phyloP scores from a whole-genome alignment of 2,797 vertebrate species.

The Acipenser ruthenus region DNA sequence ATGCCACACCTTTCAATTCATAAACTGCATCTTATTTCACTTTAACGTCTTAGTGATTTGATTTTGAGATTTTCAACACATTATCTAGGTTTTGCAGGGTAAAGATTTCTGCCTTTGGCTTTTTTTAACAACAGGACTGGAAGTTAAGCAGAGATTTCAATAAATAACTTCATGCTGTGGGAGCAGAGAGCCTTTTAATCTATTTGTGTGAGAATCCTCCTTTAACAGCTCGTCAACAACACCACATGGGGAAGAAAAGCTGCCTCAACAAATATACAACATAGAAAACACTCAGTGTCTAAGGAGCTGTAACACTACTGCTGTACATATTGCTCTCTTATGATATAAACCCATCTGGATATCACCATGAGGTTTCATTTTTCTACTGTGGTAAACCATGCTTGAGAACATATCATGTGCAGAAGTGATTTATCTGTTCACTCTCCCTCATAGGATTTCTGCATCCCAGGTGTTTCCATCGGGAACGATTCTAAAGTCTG shows the following conservation, averaged over 20 bases:
- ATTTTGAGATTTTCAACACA: not conserved
- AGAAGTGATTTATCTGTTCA: not conserved
- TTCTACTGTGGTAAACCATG: no score
- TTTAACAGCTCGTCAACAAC: no score
- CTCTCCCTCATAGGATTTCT: conserved; percentile 51
- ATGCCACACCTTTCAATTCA: not conserved
- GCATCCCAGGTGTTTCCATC: conserved; percentile 42
- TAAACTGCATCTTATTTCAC: conserved; percentile 8
- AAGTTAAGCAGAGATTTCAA: not conserved
- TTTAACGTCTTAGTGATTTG: not conserved
- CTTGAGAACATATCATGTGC: no score
- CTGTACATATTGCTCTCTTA: no score
- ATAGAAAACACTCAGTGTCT: no score
- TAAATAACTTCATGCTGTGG: not conserved
- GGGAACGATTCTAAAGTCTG: conserved; percentile 45
- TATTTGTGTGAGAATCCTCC: no score
- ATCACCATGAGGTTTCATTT: no score
- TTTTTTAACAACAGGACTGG: conserved; percentile 9
- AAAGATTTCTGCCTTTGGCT: conserved; percentile 10
- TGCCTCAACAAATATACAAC: no score
- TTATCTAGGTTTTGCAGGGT: not conserved
- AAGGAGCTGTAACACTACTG: no score
- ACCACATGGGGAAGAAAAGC: no score
- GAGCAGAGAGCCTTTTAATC: not conserved
- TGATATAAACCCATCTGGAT: no score